phyloP scores from a whole-genome alignment of 2,113 vertebrate genomes.

The Xyliphius kryptos region DNA sequence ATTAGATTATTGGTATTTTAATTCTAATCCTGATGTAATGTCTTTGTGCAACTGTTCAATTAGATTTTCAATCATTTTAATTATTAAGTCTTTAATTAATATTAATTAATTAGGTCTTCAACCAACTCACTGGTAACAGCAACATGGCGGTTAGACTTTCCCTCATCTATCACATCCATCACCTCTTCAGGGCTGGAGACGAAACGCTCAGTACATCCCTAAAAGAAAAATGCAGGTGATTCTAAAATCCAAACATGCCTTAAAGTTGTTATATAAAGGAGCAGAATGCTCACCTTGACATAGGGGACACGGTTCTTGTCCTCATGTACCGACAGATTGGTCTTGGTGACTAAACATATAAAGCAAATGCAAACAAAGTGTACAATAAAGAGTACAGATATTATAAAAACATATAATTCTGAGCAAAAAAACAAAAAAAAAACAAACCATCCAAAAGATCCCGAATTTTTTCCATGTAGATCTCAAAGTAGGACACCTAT shows the following conservation, averaged over 20 bases:
- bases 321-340: slow-evolving; percentile 88
- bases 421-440: background rate
- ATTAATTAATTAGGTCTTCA: background rate
- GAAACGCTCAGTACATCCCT: slow-evolving; percentile 93
- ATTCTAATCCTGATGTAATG: background rate
- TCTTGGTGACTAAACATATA: slow-evolving; percentile 80
- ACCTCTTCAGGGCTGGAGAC: slow-evolving; percentile 92
- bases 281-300: slow-evolving; percentile 78
- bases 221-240: background rate
- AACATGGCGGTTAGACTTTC: slow-evolving; percentile 87
- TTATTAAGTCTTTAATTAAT: no score
- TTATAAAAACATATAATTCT: no score
- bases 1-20: no score
- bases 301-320: slow-evolving; percentile 92
- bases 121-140: slow-evolving; percentile 85
- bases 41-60: background rate
- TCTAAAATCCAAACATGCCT: background rate
- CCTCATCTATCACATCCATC: slow-evolving; percentile 90
- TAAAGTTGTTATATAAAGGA: background rate
- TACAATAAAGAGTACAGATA: background rate
- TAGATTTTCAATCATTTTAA: background rate
- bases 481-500: slow-evolving; percentile 97
- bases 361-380: background rate
- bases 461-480: slow-evolving; percentile 95
- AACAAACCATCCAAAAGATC: slow-evolving; percentile 87